Percentiles rank a stretch among this genome's conserved stretches.
phyloP scores from a whole-genome alignment of 2,797 vertebrate species.

The Channa striata region DNA sequence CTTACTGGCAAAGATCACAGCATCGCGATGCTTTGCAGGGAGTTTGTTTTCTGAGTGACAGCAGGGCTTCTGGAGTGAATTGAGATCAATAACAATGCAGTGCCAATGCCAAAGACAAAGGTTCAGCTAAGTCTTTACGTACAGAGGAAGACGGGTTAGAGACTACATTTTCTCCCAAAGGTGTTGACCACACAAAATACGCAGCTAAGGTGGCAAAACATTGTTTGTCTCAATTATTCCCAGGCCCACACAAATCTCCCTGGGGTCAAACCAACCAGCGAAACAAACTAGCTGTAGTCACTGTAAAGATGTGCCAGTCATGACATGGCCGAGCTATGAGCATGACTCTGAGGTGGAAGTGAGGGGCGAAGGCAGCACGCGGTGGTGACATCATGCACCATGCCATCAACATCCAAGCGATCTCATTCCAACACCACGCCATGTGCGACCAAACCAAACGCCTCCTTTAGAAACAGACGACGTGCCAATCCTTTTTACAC shows the following conservation, averaged over 20 bases:
- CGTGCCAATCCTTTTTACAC: constrained; percentile 26
- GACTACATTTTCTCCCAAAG: constrained; percentile 21
- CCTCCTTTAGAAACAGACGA: constrained; percentile 1
- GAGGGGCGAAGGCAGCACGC: constrained; percentile 24
- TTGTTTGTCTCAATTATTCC: constrained; percentile 75
- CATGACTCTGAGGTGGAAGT: constrained; percentile 47
- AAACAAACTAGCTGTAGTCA: too few relatives aligned
- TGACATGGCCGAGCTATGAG: constrained; percentile 46
- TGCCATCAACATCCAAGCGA: constrained; percentile 44
- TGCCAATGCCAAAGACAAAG: not conserved
- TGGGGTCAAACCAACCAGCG: constrained; percentile 30
- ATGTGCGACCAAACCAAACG: constrained; percentile 24
- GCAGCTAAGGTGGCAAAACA: constrained; percentile 46
- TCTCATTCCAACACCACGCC: constrained; percentile 62
- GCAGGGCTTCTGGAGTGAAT: constrained; percentile 52
- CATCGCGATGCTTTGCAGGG: constrained; percentile 39
- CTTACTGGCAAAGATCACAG: constrained; percentile 19
- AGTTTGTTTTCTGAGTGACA: constrained; percentile 38
- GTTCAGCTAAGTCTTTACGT: not conserved
- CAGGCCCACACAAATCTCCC: constrained; percentile 45
- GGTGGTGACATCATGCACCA: constrained; percentile 72
- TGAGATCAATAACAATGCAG: constrained; percentile 71
- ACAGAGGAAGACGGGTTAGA: not conserved
- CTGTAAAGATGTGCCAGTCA: constrained; percentile 46
- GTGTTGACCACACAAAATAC: constrained; percentile 4